Base-by-base conservation (phyloP, 2,888 invertebrate genomes). In the Drosophila rellima region DNA sequence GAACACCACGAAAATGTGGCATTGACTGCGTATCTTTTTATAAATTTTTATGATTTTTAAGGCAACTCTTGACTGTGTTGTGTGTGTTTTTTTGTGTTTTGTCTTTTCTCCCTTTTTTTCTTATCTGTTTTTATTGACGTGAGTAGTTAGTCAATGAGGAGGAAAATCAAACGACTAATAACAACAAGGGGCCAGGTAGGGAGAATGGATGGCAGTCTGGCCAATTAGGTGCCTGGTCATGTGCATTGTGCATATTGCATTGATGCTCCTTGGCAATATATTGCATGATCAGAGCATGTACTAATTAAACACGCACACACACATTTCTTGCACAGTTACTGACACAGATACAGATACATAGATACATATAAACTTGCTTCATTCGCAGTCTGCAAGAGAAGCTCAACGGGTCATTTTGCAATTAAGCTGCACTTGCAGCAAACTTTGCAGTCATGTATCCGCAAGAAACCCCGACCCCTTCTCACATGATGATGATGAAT, bases 341-440 rank as follows among this genome's bases (percentile, higher is more conserved):
- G 20, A 44, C 63, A 52, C 44, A 44, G 31, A 33, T n/a, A 40
- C 52, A 61, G 33, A 50, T 20, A 37, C 15, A 15, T 10, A 37
- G 50, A 18, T 51, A 35, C 5, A 23, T 23, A 23, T 8, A 17
- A 31, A 31, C 40, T 40, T 31, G 23, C 50, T 44, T 20, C 48
- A 62, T 42, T 63, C 57, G 35, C 54, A 72, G 56, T 45, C 26
- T 42, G n/a, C 44, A 51, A 55, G 55, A 55, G 15, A 44, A 48
- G 51, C 80, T 80, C 66, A 80, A 68, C 73, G 88, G 88, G 83
- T 88, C 83, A 83, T 88, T 88, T 83, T 63, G 82, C 88, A 83
- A 83, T 83, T 83, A 88, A 83, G 88, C 83, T 80, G 88, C 80
- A 80, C 61, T 80, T 44, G 74, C 71, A 67, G 57, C 69, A 61